A percentile compares a stretch with the other conserved stretches of the same genome.
Conservation (phyloP, 2,888 invertebrate genomes). For the Hypena proboscidalis region DNA sequence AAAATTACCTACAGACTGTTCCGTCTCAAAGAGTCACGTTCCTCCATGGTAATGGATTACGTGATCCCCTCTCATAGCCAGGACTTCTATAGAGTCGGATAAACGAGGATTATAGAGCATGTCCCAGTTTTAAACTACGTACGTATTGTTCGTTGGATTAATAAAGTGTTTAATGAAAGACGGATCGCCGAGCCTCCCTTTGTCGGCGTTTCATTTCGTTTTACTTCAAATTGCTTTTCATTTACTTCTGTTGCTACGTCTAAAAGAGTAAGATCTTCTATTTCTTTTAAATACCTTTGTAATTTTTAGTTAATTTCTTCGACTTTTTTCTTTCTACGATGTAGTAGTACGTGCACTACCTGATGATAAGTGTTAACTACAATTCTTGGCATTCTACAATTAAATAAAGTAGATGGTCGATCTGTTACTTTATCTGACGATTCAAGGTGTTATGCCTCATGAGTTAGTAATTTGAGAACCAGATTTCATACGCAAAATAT, state of each 20-base stretch:
- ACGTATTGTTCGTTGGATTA: slow-evolving; percentile 43
- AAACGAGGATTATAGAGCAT: slow-evolving; percentile 45
- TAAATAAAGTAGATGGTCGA: too few relatives aligned
- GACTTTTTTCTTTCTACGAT: too few relatives aligned
- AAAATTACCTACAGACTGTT: slow-evolving; percentile 59
- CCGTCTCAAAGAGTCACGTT: slow-evolving; percentile 62
- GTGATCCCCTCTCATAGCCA: slow-evolving; percentile 58
- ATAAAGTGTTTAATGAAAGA: slow-evolving; percentile 41
- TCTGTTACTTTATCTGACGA: too few relatives aligned
- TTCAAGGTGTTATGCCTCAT: too few relatives aligned
- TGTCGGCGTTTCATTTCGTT: slow-evolving; percentile 19
- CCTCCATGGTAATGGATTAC: slow-evolving; percentile 74
- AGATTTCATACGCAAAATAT: too few relatives aligned
- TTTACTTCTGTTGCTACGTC: not conserved
- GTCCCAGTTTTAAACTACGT: slow-evolving; percentile 44
- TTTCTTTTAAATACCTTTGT: too few relatives aligned
- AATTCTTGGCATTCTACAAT: too few relatives aligned
- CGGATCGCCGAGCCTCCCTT: slow-evolving; percentile 21
- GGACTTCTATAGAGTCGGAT: slow-evolving; percentile 40
- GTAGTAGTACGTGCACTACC: too few relatives aligned
- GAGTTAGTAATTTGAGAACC: too few relatives aligned
- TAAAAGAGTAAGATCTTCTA: too few relatives aligned
- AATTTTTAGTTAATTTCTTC: too few relatives aligned
- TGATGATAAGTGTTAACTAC: too few relatives aligned
- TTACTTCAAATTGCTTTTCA: not conserved